These are phyloP conservation scores for Xanthia togata DNA, from an alignment of 2,888 invertebrate species.

Conservation along the genomic window DNA sequence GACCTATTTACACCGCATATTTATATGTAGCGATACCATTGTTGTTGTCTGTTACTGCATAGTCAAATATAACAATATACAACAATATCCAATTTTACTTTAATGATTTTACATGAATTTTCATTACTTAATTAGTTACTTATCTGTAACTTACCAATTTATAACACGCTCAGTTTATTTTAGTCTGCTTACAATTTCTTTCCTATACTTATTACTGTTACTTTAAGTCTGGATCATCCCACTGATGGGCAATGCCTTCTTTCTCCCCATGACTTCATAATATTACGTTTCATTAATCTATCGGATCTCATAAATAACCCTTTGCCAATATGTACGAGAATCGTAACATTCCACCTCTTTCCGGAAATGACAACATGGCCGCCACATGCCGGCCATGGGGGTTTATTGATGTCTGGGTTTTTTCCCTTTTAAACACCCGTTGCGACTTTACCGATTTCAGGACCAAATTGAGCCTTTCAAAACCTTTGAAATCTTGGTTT, in stretches of 20 bases:
- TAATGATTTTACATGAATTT: not conserved
- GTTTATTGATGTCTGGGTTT: constrained; percentile 47
- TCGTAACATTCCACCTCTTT: constrained; percentile 34
- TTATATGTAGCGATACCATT: not conserved
- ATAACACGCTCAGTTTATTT: not conserved
- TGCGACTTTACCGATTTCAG: constrained; percentile 4
- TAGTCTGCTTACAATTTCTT: not conserved
- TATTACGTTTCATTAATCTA: not conserved
- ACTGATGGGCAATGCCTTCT: not conserved
- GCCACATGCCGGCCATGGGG: constrained; percentile 32
- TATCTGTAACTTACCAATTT: not conserved
- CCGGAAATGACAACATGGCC: constrained; percentile 51
- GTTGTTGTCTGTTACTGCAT: not conserved
- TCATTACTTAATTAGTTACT: not conserved
- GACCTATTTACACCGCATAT: not conserved
- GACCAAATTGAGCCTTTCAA: not conserved
- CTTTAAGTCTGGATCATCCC: not conserved
- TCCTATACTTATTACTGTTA: not conserved
- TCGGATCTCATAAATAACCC: not conserved
- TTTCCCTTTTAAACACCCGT: constrained; percentile 10
- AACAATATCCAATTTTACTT: not conserved
- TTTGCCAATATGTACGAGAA: constrained; percentile 12
- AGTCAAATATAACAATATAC: no score
- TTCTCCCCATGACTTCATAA: not conserved
- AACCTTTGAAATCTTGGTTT: not conserved